Base-by-base conservation (phyloP, 2,797 vertebrate genomes). In the Scyliorhinus canicula region DNA sequence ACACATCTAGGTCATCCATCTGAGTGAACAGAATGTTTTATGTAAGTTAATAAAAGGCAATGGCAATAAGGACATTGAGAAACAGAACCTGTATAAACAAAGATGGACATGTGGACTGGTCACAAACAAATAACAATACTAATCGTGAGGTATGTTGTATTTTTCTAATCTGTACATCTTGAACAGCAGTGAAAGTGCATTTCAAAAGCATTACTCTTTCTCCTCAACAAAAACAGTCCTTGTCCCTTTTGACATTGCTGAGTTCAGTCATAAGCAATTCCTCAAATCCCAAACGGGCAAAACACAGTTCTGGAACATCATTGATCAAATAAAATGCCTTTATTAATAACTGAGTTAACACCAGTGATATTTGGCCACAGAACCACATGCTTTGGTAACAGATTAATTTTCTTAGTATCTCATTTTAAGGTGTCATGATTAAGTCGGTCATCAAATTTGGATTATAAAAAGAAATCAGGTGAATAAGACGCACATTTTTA, bases 221-320 rank as follows among this genome's bases (percentile, higher is more conserved):
- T n/a, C 67, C 71, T 69, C 71, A 19, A 19, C 31, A 91, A 91
- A 93, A 74, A 71, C 93, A 94, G 50, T n/a, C 67, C 93, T 35
- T 74, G 93, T 94, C 93, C 93, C 93, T 94, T 93, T 94, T 94
- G 93, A 94, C 93, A 94, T 94, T 94, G 93, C 55, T 94, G 93
- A 52, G 93, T 94, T 94, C 88, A 91, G 93, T 94, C 47, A 35
- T 71, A 74, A 94, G 93, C 93, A 94, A 94, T 94, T 74, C 47
- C 50, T 94, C 93, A 94, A 94, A 94, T 74, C 93, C 67, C 47
- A 71, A 47, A 74, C 47, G 52, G 47, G 93, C 93, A 94, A 94
- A 94, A 71, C 47, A 74, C 44, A 14, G 44, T 52, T 94, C 31
- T 24, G 69, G 67, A 74, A 74, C 40, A 50, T 55, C 93, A 94